These are phyloP conservation scores for Oscheius sp. DNA, from an alignment of 2,888 invertebrate genomes.

Conservation along the genomic window DNA sequence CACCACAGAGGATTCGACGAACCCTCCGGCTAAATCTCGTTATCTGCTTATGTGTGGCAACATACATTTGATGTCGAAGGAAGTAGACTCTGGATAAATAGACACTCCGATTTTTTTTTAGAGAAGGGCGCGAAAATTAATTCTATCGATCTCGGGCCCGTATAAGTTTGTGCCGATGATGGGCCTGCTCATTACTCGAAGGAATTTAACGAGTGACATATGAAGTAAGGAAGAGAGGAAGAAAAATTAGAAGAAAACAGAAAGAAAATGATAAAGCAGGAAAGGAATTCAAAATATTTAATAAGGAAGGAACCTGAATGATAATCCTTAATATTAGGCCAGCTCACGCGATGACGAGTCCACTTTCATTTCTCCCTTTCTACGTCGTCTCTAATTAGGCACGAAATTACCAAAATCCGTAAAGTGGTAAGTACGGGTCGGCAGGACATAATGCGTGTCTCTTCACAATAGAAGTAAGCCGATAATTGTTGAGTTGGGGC, in stretches of 20 bases:
- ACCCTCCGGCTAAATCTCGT: constrained; percentile 21
- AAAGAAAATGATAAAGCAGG: no score
- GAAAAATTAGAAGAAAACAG: not conserved
- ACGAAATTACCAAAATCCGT: not conserved
- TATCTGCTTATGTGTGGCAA: constrained; percentile 21
- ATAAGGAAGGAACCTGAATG: no score
- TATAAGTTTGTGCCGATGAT: constrained; percentile 15
- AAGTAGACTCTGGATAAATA: not conserved
- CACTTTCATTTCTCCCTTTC: no score
- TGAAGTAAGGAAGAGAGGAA: not conserved
- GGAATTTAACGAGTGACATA: not conserved
- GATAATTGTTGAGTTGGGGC: constrained; percentile 11
- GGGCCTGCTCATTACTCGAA: not conserved
- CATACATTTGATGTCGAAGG: not conserved
- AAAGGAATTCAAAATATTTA: no score
- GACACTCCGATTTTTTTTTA: not conserved
- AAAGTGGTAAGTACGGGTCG: not conserved
- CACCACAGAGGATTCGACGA: not conserved
- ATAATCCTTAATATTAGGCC: no score
- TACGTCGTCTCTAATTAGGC: no score
- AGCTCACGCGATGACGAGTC: no score
- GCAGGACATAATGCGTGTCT: constrained; percentile 19
- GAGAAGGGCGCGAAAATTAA: constrained; percentile 19
- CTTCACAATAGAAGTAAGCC: constrained; percentile 27
- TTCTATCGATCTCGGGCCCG: constrained; percentile 21